A percentile compares a stretch with the other conserved stretches of the same genome.
These are phyloP conservation scores for Pyrrhura leucotis DNA, from an alignment of 2,797 vertebrate species.

Conservation along the genomic window DNA sequence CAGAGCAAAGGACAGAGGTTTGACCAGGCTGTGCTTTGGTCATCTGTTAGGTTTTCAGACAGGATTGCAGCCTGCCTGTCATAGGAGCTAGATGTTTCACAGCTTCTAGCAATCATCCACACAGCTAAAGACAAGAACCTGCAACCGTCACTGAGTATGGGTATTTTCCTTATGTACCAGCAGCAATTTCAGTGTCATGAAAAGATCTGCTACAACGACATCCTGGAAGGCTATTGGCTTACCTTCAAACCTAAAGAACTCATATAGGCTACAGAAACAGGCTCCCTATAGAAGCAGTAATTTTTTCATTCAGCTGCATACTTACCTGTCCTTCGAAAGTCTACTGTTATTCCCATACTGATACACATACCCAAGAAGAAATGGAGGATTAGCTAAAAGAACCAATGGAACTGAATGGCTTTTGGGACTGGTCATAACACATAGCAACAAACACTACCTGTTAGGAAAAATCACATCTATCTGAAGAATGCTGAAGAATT, in stretches of 20 bases:
- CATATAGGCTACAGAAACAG: background rate
- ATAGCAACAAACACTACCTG: background rate
- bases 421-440: background rate
- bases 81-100: background rate
- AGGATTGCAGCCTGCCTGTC: background rate
- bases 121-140: background rate
- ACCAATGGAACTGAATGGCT: background rate
- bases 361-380: background rate
- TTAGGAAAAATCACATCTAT: background rate
- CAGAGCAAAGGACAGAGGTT: background rate
- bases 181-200: background rate
- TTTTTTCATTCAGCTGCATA: background rate
- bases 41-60: background rate
- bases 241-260: background rate
- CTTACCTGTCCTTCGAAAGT: background rate
- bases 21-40: background rate
- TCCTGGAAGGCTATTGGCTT: background rate
- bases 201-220: background rate
- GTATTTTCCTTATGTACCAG: background rate
- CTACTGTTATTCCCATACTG: background rate
- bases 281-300: background rate
- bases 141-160: rapidly evolving
- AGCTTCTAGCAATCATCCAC: background rate
- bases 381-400: background rate
- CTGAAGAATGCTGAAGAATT: background rate